Base-by-base conservation (phyloP, 2,113 vertebrate species). In the pig (Sus scrofa) region DNA sequence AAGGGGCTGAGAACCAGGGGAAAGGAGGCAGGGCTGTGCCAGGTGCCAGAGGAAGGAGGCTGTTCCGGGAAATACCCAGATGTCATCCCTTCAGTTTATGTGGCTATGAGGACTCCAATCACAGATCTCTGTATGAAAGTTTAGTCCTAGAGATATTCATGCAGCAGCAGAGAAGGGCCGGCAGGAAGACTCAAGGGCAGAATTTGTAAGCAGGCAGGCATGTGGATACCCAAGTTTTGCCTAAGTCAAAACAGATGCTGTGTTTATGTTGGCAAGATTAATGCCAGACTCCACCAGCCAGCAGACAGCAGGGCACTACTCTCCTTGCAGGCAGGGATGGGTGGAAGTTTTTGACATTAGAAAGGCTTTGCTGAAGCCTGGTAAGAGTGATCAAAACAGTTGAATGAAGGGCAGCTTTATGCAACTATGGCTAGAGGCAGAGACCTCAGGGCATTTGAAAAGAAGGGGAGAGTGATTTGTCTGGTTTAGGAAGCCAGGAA, bases 261-360 rank as follows among this genome's bases (percentile, higher is more conserved):
- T 20, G 39, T 52, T 63, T 24, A 3, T 13, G 9, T n/a, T 34
- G 18, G 44, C 18, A 71, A 44, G 15, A 52, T 62, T 16, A 63
- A 75, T 44, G 60, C 50, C 20, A 58, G 20, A 52, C 9, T 14
- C 30, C 26, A 60, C 27, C 19, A 34, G 16, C 27, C 83, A 10
- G 18, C 16, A 8, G 0, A 1, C 19, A 24, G 1, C 1, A 1
- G 24, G 1, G 1, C 32, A 34, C 19, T 15, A 15, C 14, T 34
- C 5, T 56, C 19, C 7, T 75, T 78, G n/a, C 8, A 86, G 71
- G 63, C 37, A 73, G 52, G n/a, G 27, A 71, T 7, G 24, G 10
- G 14, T 26, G 19, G 44, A 58, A 16, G 10, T 24, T 37, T 86
- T 24, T 74, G 37, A 34, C 1, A 14, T 68, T n/a, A 20, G 50